Evolutionary conservation across 2,113 vertebrate genomes (phyloP).

Genomic region (Tauraco erythrolophus): DNA sequence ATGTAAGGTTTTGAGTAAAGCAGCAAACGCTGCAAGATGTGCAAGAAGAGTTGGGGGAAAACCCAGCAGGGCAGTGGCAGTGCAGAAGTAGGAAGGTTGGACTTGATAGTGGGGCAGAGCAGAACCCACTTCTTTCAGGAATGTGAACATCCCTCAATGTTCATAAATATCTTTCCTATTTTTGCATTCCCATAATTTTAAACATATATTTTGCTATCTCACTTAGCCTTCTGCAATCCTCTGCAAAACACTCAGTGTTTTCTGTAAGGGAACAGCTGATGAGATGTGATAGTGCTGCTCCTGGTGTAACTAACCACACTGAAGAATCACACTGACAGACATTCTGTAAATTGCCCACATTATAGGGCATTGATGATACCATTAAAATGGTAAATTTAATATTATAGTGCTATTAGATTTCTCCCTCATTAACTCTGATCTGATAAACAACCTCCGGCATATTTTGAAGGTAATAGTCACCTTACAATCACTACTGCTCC

Average conservation of each 20-base stretch:
- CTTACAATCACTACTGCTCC: slow-evolving; percentile 22
- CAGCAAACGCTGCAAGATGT: neutral
- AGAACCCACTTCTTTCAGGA: neutral
- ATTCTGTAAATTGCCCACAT: slow-evolving; percentile 37
- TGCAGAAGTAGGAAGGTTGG: neutral
- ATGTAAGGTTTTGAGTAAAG: neutral
- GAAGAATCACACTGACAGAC: neutral
- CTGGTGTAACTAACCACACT: neutral
- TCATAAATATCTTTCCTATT: neutral
- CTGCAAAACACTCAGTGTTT: neutral
- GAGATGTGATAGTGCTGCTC: neutral
- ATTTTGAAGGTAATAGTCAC: slow-evolving; percentile 56
- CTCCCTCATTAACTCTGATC: slow-evolving; percentile 49
- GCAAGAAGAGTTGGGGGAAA: neutral
- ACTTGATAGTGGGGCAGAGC: neutral
- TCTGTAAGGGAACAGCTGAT: neutral
- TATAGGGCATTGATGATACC: slow-evolving; percentile 36
- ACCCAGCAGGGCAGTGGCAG: neutral
- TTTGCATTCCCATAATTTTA: neutral
- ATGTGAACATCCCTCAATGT: neutral
- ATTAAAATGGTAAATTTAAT: slow-evolving; percentile 57
- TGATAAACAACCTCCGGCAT: slow-evolving; percentile 48
- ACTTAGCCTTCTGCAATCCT: neutral
- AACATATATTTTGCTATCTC: neutral
- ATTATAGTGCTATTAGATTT: slow-evolving; percentile 49